phyloP scores from a whole-genome alignment of 2,113 vertebrate species.

The Heloderma charlesbogerti region DNA sequence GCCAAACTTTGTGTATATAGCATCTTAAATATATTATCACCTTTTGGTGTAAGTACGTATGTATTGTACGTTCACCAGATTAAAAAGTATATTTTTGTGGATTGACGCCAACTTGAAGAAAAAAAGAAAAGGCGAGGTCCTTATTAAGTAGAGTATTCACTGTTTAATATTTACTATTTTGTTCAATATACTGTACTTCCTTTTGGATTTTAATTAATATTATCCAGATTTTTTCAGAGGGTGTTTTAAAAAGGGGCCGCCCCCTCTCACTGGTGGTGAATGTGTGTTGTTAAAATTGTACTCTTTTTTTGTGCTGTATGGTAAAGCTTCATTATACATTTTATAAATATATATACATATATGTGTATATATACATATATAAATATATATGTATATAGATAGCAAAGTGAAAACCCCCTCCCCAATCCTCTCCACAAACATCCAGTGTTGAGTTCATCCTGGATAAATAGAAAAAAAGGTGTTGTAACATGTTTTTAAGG shows the following conservation, averaged over 20 bases:
- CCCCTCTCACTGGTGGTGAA: conserved; percentile 86
- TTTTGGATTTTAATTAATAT: conserved; percentile 88
- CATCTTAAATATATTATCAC: conserved; percentile 96
- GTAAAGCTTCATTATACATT: conserved; percentile 88
- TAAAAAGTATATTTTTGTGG: conserved; percentile 99
- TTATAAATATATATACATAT: conserved; percentile 82
- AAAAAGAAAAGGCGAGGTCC: conserved; percentile 85
- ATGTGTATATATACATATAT: conserved; percentile 82
- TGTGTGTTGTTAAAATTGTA: conserved; percentile 89
- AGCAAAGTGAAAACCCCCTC: conserved; percentile 79
- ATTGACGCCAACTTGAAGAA: conserved; percentile 93
- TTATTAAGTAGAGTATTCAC: conserved; percentile 93
- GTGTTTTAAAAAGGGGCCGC: conserved; percentile 80
- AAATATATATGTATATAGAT: conserved; percentile 80
- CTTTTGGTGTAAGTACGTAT: conserved; percentile 91
- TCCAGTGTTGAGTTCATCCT: conserved; percentile 81
- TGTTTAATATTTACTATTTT: conserved; percentile 96
- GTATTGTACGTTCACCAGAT: conserved; percentile 94
- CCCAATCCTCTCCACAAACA: conserved; percentile 28
- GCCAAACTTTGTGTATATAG: conserved; percentile 99
- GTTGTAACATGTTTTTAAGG: conserved; percentile 77
- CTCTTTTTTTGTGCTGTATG: conserved; percentile 86
- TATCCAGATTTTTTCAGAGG: conserved; percentile 86
- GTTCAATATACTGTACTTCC: conserved; percentile 94
- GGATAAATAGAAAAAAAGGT: conserved; percentile 78